These are phyloP conservation scores for Myathropa florea DNA, from an alignment of 2,888 invertebrate genomes.

Conservation along the genomic window DNA sequence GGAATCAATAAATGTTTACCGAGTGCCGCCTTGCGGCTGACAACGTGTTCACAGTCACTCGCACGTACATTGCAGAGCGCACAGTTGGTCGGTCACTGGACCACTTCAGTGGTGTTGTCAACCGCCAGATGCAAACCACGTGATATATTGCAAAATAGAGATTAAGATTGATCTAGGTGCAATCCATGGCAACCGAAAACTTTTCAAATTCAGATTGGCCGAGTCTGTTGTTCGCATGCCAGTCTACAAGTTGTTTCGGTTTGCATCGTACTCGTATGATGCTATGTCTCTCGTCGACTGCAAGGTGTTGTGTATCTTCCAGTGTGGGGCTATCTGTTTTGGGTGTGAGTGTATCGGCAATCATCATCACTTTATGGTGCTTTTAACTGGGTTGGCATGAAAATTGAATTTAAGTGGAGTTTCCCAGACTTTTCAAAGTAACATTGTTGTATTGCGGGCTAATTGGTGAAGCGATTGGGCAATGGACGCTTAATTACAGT, in stretches of 20 bases:
- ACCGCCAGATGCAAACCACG: background rate
- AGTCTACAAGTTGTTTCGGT: background rate
- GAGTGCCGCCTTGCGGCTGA: background rate
- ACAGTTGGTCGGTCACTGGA: background rate
- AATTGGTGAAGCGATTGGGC: conserved; percentile 23
- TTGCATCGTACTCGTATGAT: background rate
- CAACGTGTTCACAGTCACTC: background rate
- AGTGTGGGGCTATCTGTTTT: background rate
- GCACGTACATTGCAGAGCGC: background rate
- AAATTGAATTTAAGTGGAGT: conserved; percentile 27
- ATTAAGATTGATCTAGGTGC: background rate
- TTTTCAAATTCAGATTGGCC: background rate
- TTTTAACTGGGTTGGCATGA: conserved; percentile 41
- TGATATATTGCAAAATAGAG: too few species aligned
- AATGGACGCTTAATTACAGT: conserved; percentile 2
- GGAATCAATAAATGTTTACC: background rate
- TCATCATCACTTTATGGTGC: conserved; percentile 51
- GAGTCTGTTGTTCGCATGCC: background rate
- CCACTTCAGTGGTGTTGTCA: background rate
- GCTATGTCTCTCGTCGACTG: too few species aligned
- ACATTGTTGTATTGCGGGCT: background rate
- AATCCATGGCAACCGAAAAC: background rate
- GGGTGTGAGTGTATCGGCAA: conserved; percentile 28
- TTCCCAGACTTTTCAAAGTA: conserved; percentile 24
- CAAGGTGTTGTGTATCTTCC: background rate